These are phyloP conservation scores for Echinops telfairi DNA, from an alignment of 2,113 vertebrate genomes.

Conservation along the genomic window DNA sequence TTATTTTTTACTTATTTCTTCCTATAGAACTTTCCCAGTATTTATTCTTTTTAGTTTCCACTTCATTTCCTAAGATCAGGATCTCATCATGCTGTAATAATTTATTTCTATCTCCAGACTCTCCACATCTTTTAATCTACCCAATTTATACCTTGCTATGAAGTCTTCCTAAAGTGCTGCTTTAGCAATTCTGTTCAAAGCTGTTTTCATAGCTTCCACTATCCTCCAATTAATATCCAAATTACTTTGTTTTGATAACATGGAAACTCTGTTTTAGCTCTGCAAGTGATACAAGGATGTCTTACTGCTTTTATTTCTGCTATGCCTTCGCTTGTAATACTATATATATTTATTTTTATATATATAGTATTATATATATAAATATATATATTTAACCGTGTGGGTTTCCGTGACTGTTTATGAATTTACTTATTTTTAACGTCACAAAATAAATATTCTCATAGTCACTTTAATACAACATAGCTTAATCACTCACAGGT, in stretches of 20 bases:
- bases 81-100: conserved; percentile 7
- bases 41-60: background rate
- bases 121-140: no score
- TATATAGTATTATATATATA: no score
- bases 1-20: background rate
- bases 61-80: conserved; percentile 24
- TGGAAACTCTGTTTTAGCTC: conserved; percentile 24
- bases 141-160: background rate
- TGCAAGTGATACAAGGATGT: background rate
- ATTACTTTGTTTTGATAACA: conserved; percentile 29
- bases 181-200: conserved; percentile 6
- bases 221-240: conserved; percentile 22
- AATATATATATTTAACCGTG: no score
- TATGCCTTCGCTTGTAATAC: background rate
- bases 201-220: conserved; percentile 17
- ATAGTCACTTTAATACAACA: conserved; percentile 36
- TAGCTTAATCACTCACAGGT: background rate
- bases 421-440: no score
- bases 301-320: background rate
- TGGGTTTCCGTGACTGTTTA: no score
- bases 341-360: background rate
- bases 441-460: conserved; percentile 23
- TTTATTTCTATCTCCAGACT: no score
- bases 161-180: conserved; percentile 11
- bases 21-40: background rate